Base-by-base conservation (phyloP, 2,888 invertebrate species). In the Sesamia inferens region DNA sequence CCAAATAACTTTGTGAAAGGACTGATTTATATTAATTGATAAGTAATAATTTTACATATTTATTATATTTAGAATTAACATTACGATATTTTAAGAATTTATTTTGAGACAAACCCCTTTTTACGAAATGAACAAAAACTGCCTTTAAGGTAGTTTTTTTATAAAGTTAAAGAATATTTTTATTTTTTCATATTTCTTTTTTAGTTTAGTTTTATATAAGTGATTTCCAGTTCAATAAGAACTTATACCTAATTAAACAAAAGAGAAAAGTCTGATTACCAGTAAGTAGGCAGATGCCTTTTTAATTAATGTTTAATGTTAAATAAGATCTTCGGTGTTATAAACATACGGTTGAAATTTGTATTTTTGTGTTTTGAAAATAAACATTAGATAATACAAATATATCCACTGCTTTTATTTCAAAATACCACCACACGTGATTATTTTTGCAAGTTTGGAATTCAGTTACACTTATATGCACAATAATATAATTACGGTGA, bases 371-470 rank as follows among this genome's bases (percentile, higher is more conserved):
- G 31, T 31, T 31, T 31, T 31, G 51, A 61, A 68, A 68, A 68
- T 68, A 68, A 68, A 68, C 47, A 68, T 48, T 59, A 59, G 42
- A 57, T 11, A 57, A 67, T 67, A 67, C 57, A 67, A 58, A 58
- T 67, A 67, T 31, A 67, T 59, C 48, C 68, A 68, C 24, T 58
- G 67, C 57, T 67, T 67, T 67, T 58, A 67, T 67, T 67, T 58
- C 47, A 58, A 48, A 31, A 31, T 31, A 31, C 31, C 31, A 31
- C 1, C 31, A 31, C 31, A 31, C 31, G 31, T 31, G 31, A 31
- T 31, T 31, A 31, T 31, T 31, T 31, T 31, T 31, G 3, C 31
- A 31, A 31, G 31, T 31, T 31, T 68, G 39, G 48, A 68, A 68
- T 58, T 68, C 68, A 68, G 68, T 68, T 59, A 68, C 39, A 68